A percentile compares a stretch with the other conserved stretches of the same genome.
phyloP scores from a whole-genome alignment of 2,797 vertebrate genomes.

The Heteromormyrus szaboi region DNA sequence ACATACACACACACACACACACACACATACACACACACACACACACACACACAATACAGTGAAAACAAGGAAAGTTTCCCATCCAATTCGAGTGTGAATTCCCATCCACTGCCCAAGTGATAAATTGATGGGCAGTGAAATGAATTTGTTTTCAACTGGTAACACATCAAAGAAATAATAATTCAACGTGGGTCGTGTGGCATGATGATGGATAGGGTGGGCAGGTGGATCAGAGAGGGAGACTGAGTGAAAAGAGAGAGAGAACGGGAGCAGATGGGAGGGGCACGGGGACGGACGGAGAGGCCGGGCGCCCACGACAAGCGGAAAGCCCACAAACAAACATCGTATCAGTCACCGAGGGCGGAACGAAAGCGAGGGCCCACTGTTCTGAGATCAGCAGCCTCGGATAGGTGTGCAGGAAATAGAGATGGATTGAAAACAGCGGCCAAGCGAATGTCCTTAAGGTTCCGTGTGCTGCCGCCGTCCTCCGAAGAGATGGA shows the following conservation, averaged over 20 bases:
- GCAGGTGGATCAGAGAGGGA: conserved; percentile 62
- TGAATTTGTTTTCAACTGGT: conserved; percentile 75
- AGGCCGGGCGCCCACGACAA: conserved; percentile 15
- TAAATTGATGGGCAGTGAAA: conserved; percentile 71
- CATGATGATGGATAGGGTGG: conserved; percentile 66
- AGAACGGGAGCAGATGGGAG: conserved; percentile 14
- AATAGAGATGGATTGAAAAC: conserved; percentile 6
- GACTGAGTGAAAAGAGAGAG: conserved; percentile 54
- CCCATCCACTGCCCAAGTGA: conserved; percentile 58
- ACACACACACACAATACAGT: conserved; percentile 24
- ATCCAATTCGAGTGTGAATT: conserved; percentile 66
- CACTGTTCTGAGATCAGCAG: not conserved
- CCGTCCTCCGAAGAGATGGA: conserved; percentile 23
- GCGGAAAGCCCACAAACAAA: conserved; percentile 54
- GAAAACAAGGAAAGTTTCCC: conserved; percentile 52
- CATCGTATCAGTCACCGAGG: conserved; percentile 30
- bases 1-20: conserved; percentile 19
- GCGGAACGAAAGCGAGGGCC: not conserved
- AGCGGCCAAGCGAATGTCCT: conserved; percentile 19
- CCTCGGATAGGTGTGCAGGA: not conserved
- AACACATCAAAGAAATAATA: conserved; percentile 75
- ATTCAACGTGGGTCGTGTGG: conserved; percentile 63
- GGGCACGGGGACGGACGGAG: conserved; percentile 13
- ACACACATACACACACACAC: conserved; percentile 22
- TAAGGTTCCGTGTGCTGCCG: conserved; percentile 19